Conservation (phyloP, 2,888 invertebrate genomes). For the Cerastoderma edule region DNA sequence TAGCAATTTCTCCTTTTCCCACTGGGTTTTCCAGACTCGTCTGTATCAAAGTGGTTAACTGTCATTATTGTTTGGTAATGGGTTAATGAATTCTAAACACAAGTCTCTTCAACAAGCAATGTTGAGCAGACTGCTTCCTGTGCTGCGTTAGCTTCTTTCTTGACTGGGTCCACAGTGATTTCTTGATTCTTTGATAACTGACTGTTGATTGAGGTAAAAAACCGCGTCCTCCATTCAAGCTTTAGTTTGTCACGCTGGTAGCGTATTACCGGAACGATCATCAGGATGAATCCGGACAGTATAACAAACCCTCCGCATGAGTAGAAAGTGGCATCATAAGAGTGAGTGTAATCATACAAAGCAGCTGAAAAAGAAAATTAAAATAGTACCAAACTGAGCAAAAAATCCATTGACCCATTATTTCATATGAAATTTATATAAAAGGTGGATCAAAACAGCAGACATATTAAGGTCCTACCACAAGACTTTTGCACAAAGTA, state of each 20-base stretch:
- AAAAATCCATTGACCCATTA: no score
- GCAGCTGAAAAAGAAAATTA: slow-evolving; percentile 84
- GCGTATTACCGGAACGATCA: slow-evolving; percentile 59
- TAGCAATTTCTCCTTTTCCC: no score
- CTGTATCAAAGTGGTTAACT: no score
- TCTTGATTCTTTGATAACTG: slow-evolving; percentile 10
- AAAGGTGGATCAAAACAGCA: no score
- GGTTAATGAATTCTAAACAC: not conserved
- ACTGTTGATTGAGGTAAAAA: slow-evolving; percentile 17
- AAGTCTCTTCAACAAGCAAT: slow-evolving; percentile 30
- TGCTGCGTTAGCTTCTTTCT: not conserved
- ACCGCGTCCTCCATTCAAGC: slow-evolving; percentile 12
- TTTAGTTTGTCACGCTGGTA: slow-evolving; percentile 20
- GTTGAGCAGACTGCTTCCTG: slow-evolving; percentile 37
- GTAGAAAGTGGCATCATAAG: slow-evolving; percentile 89
- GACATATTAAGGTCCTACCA: no score
- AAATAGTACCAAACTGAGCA: no score
- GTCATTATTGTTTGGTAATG: no score
- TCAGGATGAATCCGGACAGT: slow-evolving; percentile 87
- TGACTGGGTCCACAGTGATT: not conserved
- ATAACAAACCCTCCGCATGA: slow-evolving; percentile 92
- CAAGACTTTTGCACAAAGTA: no score
- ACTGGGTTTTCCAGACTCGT: no score
- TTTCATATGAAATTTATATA: no score
- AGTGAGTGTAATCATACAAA: slow-evolving; percentile 88